Percentiles rank a stretch among this genome's conserved stretches.
Conservation (phyloP, 2,888 invertebrate genomes). For the Therioaphis trifolii region DNA sequence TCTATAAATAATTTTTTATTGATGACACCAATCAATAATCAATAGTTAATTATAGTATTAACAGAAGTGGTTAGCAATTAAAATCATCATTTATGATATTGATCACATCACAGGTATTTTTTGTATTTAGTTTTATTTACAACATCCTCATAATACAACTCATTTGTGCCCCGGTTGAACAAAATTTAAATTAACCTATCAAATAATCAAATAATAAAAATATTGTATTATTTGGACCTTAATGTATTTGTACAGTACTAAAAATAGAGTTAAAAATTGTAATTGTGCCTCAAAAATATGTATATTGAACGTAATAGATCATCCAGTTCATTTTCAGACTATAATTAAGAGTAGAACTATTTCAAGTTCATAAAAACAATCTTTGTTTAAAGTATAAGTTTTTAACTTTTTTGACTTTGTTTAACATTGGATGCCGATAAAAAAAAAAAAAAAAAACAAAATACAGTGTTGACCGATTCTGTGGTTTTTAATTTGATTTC, state of each 20-base stretch:
- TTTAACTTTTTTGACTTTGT: too few species aligned
- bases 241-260: neutral
- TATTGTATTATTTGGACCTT: neutral
- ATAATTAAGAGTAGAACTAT: too few species aligned
- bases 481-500: too few species aligned
- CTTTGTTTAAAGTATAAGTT: too few species aligned
- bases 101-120: neutral
- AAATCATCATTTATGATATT: neutral
- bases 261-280: neutral
- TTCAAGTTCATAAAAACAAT: too few species aligned
- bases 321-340: too few species aligned
- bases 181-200: neutral
- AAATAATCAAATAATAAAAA: neutral
- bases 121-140: neutral
- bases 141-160: neutral
- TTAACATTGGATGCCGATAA: too few species aligned
- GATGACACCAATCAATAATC: neutral
- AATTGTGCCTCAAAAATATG: too few species aligned
- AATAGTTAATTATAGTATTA: conserved; percentile 17
- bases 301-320: too few species aligned
- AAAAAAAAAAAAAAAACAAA: too few species aligned
- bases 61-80: neutral
- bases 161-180: too few species aligned
- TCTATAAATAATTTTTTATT: neutral
- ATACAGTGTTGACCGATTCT: too few species aligned